Percentiles rank a stretch among this genome's conserved stretches.
These are phyloP conservation scores for Schlechtendalia chinensis DNA, from an alignment of 1,140 invertebrate species.

Conservation along the genomic window DNA sequence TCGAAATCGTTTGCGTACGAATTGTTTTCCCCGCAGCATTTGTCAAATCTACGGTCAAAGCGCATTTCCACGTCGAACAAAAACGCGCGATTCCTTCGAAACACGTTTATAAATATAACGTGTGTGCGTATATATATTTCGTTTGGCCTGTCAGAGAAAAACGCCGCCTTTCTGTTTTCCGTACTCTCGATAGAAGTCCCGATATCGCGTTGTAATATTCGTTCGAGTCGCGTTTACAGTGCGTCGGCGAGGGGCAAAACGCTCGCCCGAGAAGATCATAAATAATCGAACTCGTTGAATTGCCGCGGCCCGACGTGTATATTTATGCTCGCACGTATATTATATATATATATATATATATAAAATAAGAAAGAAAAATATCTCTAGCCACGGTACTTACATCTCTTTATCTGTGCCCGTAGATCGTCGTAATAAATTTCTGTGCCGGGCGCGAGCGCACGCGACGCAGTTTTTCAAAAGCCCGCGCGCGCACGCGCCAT, in stretches of 20 bases:
- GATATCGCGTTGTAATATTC: not conserved
- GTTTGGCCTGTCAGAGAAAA: not conserved
- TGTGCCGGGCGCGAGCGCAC: conserved; percentile 19
- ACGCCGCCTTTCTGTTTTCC: not conserved
- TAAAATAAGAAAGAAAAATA: not conserved
- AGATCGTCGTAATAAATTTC: conserved; percentile 45
- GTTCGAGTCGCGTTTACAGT: conserved; percentile 33
- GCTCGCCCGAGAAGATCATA: conserved; percentile 8
- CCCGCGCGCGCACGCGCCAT: not conserved
- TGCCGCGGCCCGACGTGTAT: not conserved
- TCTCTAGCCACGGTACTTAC: conserved; percentile 13
- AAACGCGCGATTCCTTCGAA: no score
- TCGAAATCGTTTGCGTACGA: no score
- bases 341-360: not conserved
- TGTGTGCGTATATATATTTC: not conserved
- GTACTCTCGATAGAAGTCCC: no score
- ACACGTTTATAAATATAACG: no score
- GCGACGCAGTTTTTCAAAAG: conserved; percentile 39
- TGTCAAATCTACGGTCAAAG: no score
- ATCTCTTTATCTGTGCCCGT: conserved; percentile 27
- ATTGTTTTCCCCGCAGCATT: no score
- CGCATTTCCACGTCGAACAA: no score
- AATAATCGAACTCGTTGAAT: conserved; percentile 43
- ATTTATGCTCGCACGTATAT: not conserved
- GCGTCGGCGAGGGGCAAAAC: not conserved